phyloP scores from a whole-genome alignment of 2,113 vertebrate genomes.

The Cynocephalus volans region DNA sequence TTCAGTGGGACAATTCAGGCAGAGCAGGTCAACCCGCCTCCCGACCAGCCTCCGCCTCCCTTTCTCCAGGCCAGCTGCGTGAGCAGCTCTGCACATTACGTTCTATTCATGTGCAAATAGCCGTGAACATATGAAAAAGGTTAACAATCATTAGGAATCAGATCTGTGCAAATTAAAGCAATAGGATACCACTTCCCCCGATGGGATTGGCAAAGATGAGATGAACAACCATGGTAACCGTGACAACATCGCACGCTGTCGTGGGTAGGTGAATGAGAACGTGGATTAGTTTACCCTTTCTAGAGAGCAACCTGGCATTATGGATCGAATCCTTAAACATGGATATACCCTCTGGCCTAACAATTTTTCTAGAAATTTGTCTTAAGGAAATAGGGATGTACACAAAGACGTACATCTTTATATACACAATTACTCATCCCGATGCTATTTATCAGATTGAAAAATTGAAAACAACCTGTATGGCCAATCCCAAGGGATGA shows the following conservation, averaged over 20 bases:
- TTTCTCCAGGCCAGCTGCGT: not conserved
- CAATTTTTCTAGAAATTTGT: constrained; percentile 4
- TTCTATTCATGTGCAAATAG: not conserved
- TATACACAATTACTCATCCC: not conserved
- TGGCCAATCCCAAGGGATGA: not conserved
- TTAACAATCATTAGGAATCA: constrained; percentile 50
- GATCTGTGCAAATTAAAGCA: constrained; percentile 43
- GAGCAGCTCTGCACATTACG: not conserved
- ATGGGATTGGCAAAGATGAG: not conserved
- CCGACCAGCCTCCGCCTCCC: not conserved
- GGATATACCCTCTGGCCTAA: not conserved
- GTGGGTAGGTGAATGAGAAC: not conserved
- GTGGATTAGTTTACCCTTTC: not conserved
- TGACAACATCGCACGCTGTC: not conserved
- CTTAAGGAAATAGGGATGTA: constrained; percentile 1
- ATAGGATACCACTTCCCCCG: not conserved
- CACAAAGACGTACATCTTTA: not conserved
- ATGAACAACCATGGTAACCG: not conserved
- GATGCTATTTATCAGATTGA: not conserved
- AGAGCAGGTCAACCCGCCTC: constrained; percentile 34
- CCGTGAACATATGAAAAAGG: not conserved
- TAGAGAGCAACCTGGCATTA: not conserved
- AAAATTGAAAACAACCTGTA: constrained; percentile 1
- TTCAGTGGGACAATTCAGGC: constrained; percentile 34
- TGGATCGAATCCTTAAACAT: not conserved